These are phyloP conservation scores for Tetramorium bicarinatum DNA, from an alignment of 2,888 invertebrate genomes.

Conservation along the genomic window DNA sequence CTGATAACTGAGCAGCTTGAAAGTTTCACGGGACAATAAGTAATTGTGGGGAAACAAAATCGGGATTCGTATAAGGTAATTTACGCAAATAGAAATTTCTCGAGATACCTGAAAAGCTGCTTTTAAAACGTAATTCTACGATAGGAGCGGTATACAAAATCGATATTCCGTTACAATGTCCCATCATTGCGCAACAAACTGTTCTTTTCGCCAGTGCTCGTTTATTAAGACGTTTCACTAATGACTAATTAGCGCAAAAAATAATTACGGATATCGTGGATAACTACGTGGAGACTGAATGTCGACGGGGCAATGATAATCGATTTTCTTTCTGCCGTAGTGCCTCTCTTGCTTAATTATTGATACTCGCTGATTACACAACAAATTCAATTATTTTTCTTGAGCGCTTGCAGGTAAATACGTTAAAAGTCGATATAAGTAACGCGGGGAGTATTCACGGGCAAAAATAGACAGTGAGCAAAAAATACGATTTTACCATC, in stretches of 20 bases:
- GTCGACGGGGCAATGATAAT: neutral
- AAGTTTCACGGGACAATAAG: slow-evolving; percentile 15
- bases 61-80: neutral
- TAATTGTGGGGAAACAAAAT: neutral
- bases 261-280: slow-evolving; percentile 18
- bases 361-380: slow-evolving; percentile 21
- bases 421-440: slow-evolving; percentile 32
- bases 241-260: slow-evolving; percentile 26
- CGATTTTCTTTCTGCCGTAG: neutral
- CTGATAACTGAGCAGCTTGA: neutral
- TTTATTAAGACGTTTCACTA: slow-evolving; percentile 30
- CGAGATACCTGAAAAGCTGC: neutral
- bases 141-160: slow-evolving; percentile 2
- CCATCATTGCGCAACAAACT: slow-evolving; percentile 15
- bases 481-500: slow-evolving; percentile 36
- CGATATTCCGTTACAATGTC: neutral
- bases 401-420: slow-evolving; percentile 31
- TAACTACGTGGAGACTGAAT: neutral
- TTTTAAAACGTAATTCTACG: neutral
- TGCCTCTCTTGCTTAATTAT: neutral
- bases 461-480: slow-evolving; percentile 5
- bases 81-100: neutral
- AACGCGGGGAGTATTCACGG: neutral
- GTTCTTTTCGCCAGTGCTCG: neutral
- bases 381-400: slow-evolving; percentile 26